phyloP scores from a whole-genome alignment of 1,140 invertebrate species.

The Nephila pilipes region DNA sequence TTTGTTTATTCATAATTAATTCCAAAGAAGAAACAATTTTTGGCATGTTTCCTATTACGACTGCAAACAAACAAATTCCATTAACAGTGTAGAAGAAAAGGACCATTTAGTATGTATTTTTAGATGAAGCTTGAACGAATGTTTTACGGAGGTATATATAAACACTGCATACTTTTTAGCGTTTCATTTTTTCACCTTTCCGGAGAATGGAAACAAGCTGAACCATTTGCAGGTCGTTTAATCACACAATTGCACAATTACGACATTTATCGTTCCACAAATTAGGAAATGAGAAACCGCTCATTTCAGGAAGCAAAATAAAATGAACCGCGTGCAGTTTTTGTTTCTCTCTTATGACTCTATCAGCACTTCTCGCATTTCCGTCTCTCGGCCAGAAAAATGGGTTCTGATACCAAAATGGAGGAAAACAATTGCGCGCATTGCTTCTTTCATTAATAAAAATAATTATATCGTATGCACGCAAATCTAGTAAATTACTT shows the following conservation, averaged over 20 bases:
- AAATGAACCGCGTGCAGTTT: not conserved
- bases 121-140: no score
- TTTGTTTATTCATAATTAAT: no score
- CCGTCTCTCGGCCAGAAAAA: not conserved
- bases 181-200: not conserved
- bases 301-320: conserved; percentile 30
- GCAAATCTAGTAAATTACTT: conserved; percentile 15
- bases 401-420: not conserved
- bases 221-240: not conserved
- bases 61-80: no score
- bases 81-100: no score
- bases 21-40: no score
- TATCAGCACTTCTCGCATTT: not conserved
- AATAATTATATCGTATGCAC: not conserved
- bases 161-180: no score
- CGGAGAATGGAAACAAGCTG: not conserved
- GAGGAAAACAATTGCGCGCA: not conserved
- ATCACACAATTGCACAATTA: not conserved
- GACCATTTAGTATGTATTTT: no score
- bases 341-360: not conserved
- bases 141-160: no score
- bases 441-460: conserved; percentile 2
- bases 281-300: conserved; percentile 54
- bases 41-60: no score
- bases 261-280: conserved; percentile 27